These are phyloP conservation scores for Cyclophora albipunctata DNA, from an alignment of 2,888 invertebrate species.

Conservation along the genomic window DNA sequence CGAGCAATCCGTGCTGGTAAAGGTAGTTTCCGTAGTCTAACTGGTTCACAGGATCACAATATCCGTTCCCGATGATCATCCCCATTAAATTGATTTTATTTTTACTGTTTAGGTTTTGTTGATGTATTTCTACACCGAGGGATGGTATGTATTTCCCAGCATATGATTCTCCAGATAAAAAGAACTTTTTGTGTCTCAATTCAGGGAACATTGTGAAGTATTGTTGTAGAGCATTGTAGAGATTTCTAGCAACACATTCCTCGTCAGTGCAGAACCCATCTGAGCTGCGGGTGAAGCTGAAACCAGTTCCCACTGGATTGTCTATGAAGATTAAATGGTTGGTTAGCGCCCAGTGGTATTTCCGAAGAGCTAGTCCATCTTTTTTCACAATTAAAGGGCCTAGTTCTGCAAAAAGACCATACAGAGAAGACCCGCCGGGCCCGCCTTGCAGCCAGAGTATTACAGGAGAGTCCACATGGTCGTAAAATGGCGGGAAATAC, in stretches of 20 bases:
- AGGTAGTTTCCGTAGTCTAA: constrained; percentile 66
- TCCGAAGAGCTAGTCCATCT: constrained; percentile 45
- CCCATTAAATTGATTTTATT: constrained; percentile 70
- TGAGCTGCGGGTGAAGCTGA: constrained; percentile 75
- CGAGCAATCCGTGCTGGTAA: constrained; percentile 71
- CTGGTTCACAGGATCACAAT: constrained; percentile 68
- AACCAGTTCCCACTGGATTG: constrained; percentile 79
- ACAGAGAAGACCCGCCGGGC: constrained; percentile 72
- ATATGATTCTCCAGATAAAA: constrained; percentile 78
- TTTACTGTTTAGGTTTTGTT: constrained; percentile 22
- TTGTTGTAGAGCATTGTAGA: constrained; percentile 71
- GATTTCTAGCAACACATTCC: constrained; percentile 68
- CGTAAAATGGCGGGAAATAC: constrained; percentile 75
- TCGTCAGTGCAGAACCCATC: constrained; percentile 74
- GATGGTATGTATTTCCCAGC: constrained; percentile 74
- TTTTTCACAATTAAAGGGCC: constrained; percentile 73
- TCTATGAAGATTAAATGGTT: constrained; percentile 78
- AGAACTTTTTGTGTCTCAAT: constrained; percentile 70
- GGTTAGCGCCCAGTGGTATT: constrained; percentile 75
- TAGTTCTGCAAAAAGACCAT: constrained; percentile 74
- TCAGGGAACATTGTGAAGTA: constrained; percentile 77
- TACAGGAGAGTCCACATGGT: constrained; percentile 56
- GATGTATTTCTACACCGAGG: constrained; percentile 69
- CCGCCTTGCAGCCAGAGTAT: constrained; percentile 77
- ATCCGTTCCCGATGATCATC: constrained; percentile 69